Evolutionary conservation across 2,888 invertebrate species (phyloP).

Genomic region (Cantharis rustica): DNA sequence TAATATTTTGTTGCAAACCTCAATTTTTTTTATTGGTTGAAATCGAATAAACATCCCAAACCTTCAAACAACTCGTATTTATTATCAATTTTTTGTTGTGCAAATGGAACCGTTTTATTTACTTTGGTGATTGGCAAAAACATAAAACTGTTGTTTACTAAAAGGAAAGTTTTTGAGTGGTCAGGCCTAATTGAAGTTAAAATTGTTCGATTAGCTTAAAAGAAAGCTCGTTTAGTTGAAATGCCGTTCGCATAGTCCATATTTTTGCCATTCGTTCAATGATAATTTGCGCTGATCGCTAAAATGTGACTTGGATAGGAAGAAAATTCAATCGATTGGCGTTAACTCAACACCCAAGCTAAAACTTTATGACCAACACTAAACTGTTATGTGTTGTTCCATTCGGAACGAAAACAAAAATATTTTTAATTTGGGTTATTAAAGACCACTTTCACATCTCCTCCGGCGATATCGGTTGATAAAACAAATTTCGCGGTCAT

Average conservation of each 20-base stretch:
- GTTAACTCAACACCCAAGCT: conserved; percentile 27
- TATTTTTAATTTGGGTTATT: not conserved
- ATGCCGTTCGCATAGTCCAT: conserved; percentile 45
- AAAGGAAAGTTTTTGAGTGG: not conserved
- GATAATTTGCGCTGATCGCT: conserved; percentile 50
- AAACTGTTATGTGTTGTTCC: conserved; percentile 28
- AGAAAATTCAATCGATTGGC: conserved; percentile 31
- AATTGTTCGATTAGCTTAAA: conserved; percentile 20
- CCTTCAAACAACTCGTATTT: not conserved
- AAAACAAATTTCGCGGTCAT: not conserved
- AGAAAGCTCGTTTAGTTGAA: conserved; percentile 17
- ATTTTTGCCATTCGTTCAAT: conserved; percentile 47
- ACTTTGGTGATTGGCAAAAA: not conserved
- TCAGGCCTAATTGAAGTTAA: not conserved
- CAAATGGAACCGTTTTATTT: not conserved
- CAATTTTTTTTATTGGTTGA: not conserved
- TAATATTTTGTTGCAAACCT: not conserved
- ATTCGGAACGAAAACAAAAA: conserved; percentile 17
- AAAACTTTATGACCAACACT: conserved; percentile 27
- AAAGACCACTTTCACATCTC: not conserved
- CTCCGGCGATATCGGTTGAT: not conserved
- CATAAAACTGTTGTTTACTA: not conserved
- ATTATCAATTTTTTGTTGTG: not conserved
- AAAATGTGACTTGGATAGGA: conserved; percentile 49
- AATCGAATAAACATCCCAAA: not conserved